Percentiles rank a stretch among this genome's conserved stretches.
phyloP scores from a whole-genome alignment of 2,113 vertebrate genomes.

The Ceratotherium simum region DNA sequence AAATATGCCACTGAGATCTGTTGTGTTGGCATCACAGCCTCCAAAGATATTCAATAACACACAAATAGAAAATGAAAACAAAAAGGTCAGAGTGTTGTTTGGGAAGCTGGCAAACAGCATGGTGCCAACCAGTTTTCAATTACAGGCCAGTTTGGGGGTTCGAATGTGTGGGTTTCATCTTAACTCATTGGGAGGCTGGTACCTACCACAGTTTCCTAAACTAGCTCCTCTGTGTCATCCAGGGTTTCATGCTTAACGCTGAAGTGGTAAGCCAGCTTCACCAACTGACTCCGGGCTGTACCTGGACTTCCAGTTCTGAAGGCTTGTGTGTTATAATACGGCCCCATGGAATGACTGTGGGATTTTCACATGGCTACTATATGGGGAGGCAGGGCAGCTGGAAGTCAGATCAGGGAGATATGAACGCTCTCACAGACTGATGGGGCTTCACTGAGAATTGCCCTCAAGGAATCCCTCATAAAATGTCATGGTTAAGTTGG shows the following conservation, averaged over 20 bases:
- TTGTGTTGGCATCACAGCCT: constrained; percentile 43
- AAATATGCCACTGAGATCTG: constrained; percentile 64
- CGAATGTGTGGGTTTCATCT: not conserved
- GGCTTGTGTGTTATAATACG: not conserved
- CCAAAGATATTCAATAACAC: constrained; percentile 42
- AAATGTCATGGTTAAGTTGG: not conserved
- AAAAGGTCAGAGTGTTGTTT: constrained; percentile 43
- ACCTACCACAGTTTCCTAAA: not conserved
- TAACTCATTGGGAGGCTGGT: not conserved
- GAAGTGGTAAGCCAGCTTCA: not conserved
- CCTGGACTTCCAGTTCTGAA: not conserved
- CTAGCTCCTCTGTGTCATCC: not conserved
- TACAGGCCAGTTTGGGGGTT: not conserved
- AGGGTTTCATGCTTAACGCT: not conserved
- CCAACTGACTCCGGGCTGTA: not conserved
- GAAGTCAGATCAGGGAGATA: not conserved
- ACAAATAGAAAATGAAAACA: constrained; percentile 67
- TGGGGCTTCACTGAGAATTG: not conserved
- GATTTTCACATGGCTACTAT: not conserved
- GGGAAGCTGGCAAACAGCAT: not conserved
- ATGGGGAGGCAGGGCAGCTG: not conserved
- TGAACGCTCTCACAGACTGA: not conserved
- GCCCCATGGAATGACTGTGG: not conserved
- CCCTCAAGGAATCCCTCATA: not conserved
- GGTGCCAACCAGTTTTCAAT: not conserved